Evolutionary conservation across 2,888 invertebrate genomes (phyloP).

Genomic region (Campoplex capitator): DNA sequence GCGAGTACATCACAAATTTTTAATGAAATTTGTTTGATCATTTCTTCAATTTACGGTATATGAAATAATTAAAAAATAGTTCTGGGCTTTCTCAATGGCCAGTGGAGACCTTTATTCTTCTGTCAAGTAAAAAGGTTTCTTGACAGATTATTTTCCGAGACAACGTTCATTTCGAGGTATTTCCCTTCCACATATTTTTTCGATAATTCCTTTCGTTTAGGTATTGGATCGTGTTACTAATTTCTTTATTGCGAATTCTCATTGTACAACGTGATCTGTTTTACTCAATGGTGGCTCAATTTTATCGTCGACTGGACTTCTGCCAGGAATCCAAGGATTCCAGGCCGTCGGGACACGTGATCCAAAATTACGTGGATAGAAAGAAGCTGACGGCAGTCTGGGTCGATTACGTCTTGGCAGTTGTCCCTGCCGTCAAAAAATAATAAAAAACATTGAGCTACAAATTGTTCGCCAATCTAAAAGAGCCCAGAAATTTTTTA

Average conservation of each 20-base stretch:
- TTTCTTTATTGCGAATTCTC: constrained; percentile 29
- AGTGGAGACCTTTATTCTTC: not conserved
- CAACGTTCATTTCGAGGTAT: not conserved
- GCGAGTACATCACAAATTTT: not conserved
- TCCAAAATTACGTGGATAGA: constrained; percentile 61
- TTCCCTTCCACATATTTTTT: not conserved
- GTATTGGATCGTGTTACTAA: not conserved
- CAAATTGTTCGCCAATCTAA: constrained; percentile 6
- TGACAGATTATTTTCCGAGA: not conserved
- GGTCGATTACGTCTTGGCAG: constrained; percentile 63
- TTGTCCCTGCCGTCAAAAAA: constrained; percentile 68
- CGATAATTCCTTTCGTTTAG: not conserved
- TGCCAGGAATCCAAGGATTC: constrained; percentile 59
- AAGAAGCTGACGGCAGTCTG: constrained; percentile 65
- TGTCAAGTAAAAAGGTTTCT: not conserved
- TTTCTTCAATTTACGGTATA: too few species aligned
- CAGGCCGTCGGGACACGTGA: constrained; percentile 47
- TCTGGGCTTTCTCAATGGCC: not conserved
- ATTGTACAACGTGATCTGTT: constrained; percentile 63
- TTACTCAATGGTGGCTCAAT: constrained; percentile 75
- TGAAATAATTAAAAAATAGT: not conserved
- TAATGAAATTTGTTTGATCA: not conserved
- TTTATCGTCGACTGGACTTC: constrained; percentile 75
- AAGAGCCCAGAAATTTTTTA: not conserved
- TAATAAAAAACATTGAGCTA: constrained; percentile 24